These are phyloP conservation scores for Rhinogobius similis DNA, from an alignment of 2,113 vertebrate species.

Conservation along the genomic window DNA sequence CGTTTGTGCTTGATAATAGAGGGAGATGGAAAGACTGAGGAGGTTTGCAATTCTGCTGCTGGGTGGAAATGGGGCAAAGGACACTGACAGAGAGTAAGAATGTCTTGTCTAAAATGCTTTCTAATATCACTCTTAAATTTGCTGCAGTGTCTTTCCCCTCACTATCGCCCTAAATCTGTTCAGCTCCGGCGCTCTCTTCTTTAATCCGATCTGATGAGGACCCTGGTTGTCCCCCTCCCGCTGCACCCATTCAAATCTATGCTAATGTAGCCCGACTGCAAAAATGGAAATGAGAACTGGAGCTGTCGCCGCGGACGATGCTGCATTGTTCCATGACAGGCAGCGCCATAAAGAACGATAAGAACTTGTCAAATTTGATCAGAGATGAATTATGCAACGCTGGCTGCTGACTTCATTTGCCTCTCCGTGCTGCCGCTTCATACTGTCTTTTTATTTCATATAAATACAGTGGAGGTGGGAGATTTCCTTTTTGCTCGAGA, in stretches of 20 bases:
- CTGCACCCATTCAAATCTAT: constrained; percentile 46
- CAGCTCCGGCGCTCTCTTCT: constrained; percentile 50
- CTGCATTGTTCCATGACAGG: constrained; percentile 51
- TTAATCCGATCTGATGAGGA: constrained; percentile 70
- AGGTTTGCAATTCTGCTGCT: not conserved
- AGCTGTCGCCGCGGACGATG: constrained; percentile 28
- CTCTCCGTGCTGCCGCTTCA: constrained; percentile 21
- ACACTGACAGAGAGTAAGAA: not conserved
- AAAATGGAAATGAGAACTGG: constrained; percentile 59
- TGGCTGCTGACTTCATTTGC: constrained; percentile 42
- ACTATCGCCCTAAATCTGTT: constrained; percentile 56
- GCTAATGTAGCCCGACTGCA: constrained; percentile 64
- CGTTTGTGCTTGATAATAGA: not conserved
- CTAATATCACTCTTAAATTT: constrained; percentile 31
- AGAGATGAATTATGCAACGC: constrained; percentile 61
- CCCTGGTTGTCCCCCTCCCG: constrained; percentile 32
- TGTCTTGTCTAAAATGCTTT: constrained; percentile 7
- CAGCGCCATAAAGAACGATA: constrained; percentile 48
- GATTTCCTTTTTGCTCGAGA: not conserved
- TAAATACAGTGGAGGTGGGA: not conserved
- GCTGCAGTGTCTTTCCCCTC: constrained; percentile 20
- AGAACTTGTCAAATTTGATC: constrained; percentile 61
- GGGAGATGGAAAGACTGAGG: not conserved
- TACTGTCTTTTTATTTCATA: constrained; percentile 21
- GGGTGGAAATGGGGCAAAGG: not conserved